These are phyloP conservation scores for Nomada ruficornis DNA, from an alignment of 2,888 invertebrate species.

Conservation along the genomic window DNA sequence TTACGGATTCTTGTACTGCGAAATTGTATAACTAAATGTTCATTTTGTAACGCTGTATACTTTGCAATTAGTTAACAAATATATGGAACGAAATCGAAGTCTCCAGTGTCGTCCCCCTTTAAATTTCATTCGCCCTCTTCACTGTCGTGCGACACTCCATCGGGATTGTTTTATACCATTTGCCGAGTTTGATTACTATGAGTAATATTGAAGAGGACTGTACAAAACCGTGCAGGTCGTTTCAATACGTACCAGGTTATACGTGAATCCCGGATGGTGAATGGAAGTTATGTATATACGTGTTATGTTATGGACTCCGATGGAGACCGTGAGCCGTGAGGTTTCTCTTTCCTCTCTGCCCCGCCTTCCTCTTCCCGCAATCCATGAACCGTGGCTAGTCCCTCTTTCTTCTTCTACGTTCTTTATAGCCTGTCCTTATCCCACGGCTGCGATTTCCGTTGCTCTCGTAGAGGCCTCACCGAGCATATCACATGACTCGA, in stretches of 20 bases:
- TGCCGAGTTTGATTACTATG: not conserved
- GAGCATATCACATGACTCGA: conserved; percentile 60
- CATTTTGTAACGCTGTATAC: not conserved
- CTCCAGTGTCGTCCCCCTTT: not conserved
- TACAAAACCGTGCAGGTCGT: conserved; percentile 65
- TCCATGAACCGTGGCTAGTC: conserved; percentile 36
- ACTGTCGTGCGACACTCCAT: not conserved
- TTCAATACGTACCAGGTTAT: conserved; percentile 66
- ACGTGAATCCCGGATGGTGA: conserved; percentile 70
- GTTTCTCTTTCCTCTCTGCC: conserved; percentile 61
- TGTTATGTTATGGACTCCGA: conserved; percentile 67
- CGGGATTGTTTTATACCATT: not conserved
- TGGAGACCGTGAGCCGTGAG: conserved; percentile 52
- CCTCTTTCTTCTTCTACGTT: conserved; percentile 40
- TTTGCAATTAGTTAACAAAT: too few species aligned
- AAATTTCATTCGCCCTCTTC: not conserved
- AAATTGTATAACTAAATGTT: conserved; percentile 2
- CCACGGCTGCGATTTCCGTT: conserved; percentile 38
- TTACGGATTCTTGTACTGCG: not conserved
- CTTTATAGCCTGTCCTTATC: conserved; percentile 27
- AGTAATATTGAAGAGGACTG: conserved; percentile 62
- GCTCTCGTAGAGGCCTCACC: conserved; percentile 54
- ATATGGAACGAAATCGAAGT: not conserved
- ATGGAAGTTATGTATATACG: conserved; percentile 65
- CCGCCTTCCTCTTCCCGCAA: conserved; percentile 27